phyloP scores from a whole-genome alignment of 1,140 invertebrate genomes.

The Bombus difficillimus region DNA sequence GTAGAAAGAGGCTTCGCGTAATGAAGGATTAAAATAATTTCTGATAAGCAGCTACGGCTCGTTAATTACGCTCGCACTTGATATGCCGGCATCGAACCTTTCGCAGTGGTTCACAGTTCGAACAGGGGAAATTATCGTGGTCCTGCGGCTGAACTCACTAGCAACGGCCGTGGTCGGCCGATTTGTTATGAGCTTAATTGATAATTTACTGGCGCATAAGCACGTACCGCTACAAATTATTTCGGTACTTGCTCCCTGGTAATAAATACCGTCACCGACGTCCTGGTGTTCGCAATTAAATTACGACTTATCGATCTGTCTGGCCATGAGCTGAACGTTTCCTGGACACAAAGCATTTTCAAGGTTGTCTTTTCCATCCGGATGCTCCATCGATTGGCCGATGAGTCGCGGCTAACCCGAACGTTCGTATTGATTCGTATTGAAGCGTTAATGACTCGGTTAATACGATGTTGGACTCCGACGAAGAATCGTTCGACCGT shows the following conservation, averaged over 20 bases:
- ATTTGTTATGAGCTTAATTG: constrained; percentile 58
- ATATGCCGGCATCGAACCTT: constrained; percentile 26
- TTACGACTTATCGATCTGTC: constrained; percentile 61
- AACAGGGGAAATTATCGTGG: constrained; percentile 20
- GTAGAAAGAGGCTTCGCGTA: constrained; percentile 17
- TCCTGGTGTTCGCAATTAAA: constrained; percentile 55
- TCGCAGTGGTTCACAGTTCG: neutral
- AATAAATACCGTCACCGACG: constrained; percentile 42
- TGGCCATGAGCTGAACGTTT: constrained; percentile 11
- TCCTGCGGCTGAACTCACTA: neutral
- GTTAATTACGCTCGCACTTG: constrained; percentile 50
- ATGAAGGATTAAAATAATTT: constrained; percentile 58
- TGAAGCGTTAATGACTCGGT: neutral
- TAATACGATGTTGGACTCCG: neutral
- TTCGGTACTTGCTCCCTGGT: constrained; percentile 1
- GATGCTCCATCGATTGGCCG: neutral
- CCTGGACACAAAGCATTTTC: neutral
- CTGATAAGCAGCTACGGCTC: constrained; percentile 33
- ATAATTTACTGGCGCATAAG: constrained; percentile 56
- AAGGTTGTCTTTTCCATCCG: constrained; percentile 6
- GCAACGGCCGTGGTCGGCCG: neutral
- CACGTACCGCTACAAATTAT: constrained; percentile 53
- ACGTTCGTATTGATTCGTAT: neutral
- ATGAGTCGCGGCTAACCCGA: no score
- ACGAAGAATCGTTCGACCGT: neutral